phyloP scores from a whole-genome alignment of 2,888 invertebrate genomes.

The Tetragonisca angustula region DNA sequence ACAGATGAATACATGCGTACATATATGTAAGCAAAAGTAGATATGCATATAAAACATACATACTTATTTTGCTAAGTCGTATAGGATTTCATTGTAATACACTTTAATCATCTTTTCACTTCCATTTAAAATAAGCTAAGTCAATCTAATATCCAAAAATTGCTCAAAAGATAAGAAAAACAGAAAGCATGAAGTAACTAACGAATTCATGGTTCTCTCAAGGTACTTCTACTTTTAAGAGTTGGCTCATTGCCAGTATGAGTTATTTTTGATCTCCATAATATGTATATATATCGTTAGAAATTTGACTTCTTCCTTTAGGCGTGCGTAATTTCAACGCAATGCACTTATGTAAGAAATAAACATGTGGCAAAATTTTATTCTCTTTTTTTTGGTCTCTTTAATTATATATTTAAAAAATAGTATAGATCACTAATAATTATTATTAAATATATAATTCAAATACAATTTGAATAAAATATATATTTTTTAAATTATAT shows the following conservation, averaged over 20 bases:
- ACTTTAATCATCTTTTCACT: background rate
- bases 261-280: slow-evolving; percentile 67
- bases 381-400: slow-evolving; percentile 40
- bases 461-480: slow-evolving; percentile 65
- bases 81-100: too few relatives aligned
- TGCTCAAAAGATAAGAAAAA: background rate
- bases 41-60: background rate
- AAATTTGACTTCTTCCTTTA: slow-evolving; percentile 11
- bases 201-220: slow-evolving; percentile 2
- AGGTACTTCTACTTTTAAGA: background rate
- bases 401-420: slow-evolving; percentile 37
- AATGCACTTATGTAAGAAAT: too few relatives aligned
- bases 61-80: background rate
- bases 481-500: background rate
- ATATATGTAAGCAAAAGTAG: background rate
- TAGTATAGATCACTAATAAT: slow-evolving; percentile 71
- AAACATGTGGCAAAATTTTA: slow-evolving; percentile 3
- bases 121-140: background rate
- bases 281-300: slow-evolving; percentile 16
- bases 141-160: background rate
- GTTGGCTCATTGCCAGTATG: slow-evolving; percentile 57
- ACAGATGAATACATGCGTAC: background rate
- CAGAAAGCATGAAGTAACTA: background rate
- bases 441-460: slow-evolving; percentile 72
- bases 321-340: background rate